Percentiles rank a stretch among this genome's conserved stretches.
These are phyloP conservation scores for Graptemys geographica DNA, from an alignment of 2,797 vertebrate genomes.

Conservation along the genomic window DNA sequence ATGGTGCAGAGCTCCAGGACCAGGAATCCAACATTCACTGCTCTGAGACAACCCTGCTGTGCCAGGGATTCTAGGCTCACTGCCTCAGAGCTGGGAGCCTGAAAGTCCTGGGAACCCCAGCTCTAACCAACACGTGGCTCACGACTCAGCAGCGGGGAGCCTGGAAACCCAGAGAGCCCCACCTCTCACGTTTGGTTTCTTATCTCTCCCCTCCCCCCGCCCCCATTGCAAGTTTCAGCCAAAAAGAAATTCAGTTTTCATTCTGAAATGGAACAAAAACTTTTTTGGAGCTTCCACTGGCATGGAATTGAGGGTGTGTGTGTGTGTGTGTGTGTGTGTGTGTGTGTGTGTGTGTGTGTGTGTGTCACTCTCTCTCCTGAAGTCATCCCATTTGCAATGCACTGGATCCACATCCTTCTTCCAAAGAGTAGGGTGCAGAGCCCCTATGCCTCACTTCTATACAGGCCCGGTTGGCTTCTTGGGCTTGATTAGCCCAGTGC, in stretches of 20 bases:
- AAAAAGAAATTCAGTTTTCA: background rate
- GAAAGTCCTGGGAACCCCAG: background rate
- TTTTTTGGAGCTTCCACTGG: background rate
- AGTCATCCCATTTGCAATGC: background rate
- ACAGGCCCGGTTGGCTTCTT: background rate
- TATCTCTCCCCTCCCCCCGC: no score
- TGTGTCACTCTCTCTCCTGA: accelerated
- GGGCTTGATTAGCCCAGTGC: background rate
- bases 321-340: no score
- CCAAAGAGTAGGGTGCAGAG: background rate
- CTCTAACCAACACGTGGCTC: background rate
- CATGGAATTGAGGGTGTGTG: background rate
- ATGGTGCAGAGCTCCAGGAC: background rate
- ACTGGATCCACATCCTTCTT: background rate
- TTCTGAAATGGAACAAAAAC: background rate
- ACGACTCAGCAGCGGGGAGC: background rate
- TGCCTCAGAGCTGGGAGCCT: background rate
- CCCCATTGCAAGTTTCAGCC: no score
- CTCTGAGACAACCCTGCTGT: background rate
- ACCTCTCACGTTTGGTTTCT: background rate
- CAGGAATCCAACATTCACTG: background rate
- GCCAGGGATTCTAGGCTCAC: background rate
- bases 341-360: no score
- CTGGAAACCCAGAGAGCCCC: background rate
- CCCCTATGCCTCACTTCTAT: accelerated